Evolutionary conservation across 1,140 invertebrate species (phyloP).

Genomic region (Leptinotarsa texana): DNA sequence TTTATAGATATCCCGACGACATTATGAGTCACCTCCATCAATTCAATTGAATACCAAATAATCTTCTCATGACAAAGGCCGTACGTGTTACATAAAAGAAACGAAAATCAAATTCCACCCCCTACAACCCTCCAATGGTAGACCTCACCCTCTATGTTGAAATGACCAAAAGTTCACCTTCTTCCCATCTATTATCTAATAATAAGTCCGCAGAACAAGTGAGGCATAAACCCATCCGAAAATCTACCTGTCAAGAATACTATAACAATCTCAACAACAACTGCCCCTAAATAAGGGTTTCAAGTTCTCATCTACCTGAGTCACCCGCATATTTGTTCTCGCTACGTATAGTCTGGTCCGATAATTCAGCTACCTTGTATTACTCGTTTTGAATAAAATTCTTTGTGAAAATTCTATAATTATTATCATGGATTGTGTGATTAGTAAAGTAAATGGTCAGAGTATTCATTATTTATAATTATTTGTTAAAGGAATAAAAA

Average conservation of each 20-base stretch:
- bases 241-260: slow-evolving; percentile 45
- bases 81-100: slow-evolving; percentile 28
- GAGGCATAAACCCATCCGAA: slow-evolving; percentile 42
- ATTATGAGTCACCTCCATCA: not conserved
- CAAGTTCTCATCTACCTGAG: slow-evolving; percentile 43
- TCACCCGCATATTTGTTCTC: slow-evolving; percentile 27
- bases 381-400: too few species aligned
- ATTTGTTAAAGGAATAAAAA: too few species aligned
- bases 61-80: slow-evolving; percentile 16
- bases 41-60: slow-evolving; percentile 17
- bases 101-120: slow-evolving; percentile 32
- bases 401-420: too few species aligned
- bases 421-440: too few species aligned
- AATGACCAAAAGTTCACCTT: slow-evolving; percentile 34
- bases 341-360: slow-evolving; percentile 27
- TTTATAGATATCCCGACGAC: not conserved
- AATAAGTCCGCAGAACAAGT: slow-evolving; percentile 47
- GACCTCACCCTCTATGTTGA: slow-evolving; percentile 34
- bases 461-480: too few species aligned
- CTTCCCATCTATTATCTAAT: slow-evolving; percentile 46
- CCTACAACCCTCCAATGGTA: slow-evolving; percentile 33
- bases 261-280: slow-evolving; percentile 40
- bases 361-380: not conserved
- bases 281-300: slow-evolving; percentile 44
- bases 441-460: too few species aligned